Percentiles rank a stretch among this genome's conserved stretches.
These are phyloP conservation scores for Otolemur garnettii DNA, from an alignment of 2,113 vertebrate species.

Conservation along the genomic window DNA sequence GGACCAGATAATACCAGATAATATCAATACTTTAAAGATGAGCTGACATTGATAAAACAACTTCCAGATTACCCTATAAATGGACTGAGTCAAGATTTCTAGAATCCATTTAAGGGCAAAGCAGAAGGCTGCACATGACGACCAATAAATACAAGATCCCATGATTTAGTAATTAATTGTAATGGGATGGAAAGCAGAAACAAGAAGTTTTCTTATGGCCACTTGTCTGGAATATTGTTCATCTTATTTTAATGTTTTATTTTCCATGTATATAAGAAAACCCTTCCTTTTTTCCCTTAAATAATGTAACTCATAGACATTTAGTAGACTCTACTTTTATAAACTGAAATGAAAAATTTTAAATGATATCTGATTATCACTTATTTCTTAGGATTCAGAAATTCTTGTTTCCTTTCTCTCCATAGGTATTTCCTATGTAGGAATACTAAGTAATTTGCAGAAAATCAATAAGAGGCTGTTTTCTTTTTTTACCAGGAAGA, in stretches of 20 bases:
- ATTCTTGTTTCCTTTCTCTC: not conserved
- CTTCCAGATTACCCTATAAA: not conserved
- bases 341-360: not conserved
- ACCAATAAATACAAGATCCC: not conserved
- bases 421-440: not conserved
- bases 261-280: not conserved
- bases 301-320: not conserved
- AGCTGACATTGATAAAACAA: not conserved
- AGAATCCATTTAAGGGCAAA: not conserved
- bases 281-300: not conserved
- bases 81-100: not conserved
- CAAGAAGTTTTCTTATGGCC: not conserved
- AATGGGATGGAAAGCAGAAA: not conserved
- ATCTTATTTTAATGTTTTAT: not conserved
- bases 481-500: not conserved
- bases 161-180: not conserved
- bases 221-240: not conserved
- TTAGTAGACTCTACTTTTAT: not conserved
- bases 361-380: not conserved
- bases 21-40: not conserved
- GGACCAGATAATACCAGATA: not conserved
- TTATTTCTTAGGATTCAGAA: not conserved
- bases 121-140: not conserved
- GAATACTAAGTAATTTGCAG: not conserved
- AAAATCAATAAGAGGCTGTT: not conserved